A percentile compares a stretch with the other conserved stretches of the same genome.
Evolutionary conservation across 2,113 vertebrate species (phyloP).

Genomic region (Typhlomys cinereus): DNA sequence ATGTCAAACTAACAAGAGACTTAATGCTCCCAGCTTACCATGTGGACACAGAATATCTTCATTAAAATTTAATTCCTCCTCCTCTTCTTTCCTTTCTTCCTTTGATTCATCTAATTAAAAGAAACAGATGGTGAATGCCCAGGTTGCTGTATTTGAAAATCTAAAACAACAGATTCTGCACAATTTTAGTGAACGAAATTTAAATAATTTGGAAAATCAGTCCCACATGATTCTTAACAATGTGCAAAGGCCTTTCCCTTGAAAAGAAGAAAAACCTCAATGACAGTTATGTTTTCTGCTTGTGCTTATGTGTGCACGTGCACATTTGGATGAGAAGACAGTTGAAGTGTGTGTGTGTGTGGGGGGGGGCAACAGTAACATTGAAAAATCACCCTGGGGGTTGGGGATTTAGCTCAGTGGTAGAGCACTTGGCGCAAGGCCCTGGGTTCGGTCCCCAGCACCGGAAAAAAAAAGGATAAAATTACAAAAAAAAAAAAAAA

Average conservation of each 20-base stretch:
- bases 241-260: slow-evolving; percentile 28
- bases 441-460: too few relatives aligned
- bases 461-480: too few relatives aligned
- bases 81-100: slow-evolving; percentile 89
- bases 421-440: too few relatives aligned
- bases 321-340: too few relatives aligned
- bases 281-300: too few relatives aligned
- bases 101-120: slow-evolving; percentile 83
- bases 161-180: slow-evolving; percentile 47
- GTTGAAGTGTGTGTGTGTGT: too few relatives aligned
- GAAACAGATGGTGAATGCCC: slow-evolving; percentile 7
- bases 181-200: slow-evolving; percentile 57
- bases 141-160: background rate
- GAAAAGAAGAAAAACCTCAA: slow-evolving; percentile 25
- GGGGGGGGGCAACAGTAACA: too few relatives aligned
- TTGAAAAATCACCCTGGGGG: too few relatives aligned
- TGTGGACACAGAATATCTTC: slow-evolving; percentile 97
- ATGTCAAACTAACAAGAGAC: background rate
- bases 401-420: too few relatives aligned
- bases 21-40: slow-evolving; percentile 84
- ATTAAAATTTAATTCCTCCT: slow-evolving; percentile 97
- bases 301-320: too few relatives aligned
- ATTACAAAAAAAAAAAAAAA: too few relatives aligned
- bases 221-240: background rate
- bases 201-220: slow-evolving; percentile 55